Conservation (phyloP, 2,888 invertebrate species). For the Sesia apiformis region DNA sequence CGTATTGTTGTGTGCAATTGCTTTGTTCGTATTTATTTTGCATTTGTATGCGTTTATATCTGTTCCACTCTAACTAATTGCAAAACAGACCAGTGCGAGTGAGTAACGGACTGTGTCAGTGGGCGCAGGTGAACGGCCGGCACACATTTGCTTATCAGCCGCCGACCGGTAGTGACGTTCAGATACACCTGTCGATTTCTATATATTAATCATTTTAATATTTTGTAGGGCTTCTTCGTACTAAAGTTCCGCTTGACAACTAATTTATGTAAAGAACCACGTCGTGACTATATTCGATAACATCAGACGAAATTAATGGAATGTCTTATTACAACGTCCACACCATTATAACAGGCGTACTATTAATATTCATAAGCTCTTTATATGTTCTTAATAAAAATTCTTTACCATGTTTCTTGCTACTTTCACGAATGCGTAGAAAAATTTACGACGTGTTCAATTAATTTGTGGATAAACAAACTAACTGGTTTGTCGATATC, state of each 20-base stretch:
- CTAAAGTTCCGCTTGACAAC: constrained; percentile 18
- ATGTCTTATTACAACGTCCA: constrained; percentile 3
- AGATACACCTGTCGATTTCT: constrained; percentile 51
- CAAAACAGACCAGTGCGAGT: constrained; percentile 22
- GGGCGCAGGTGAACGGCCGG: constrained; percentile 68
- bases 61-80: constrained; percentile 20
- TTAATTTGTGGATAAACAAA: not conserved
- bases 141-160: constrained; percentile 68
- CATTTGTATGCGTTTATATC: constrained; percentile 8
- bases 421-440: no score
- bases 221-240: constrained; percentile 5
- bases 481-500: not conserved
- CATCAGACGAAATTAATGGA: constrained; percentile 4
- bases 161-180: constrained; percentile 52
- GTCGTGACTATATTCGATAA: constrained; percentile 6
- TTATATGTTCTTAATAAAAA: not conserved
- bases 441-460: no score
- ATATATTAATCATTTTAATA: constrained; percentile 5
- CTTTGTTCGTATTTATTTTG: constrained; percentile 24
- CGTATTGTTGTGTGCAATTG: constrained; percentile 35
- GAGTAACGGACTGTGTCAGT: constrained; percentile 41
- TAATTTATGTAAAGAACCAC: constrained; percentile 14
- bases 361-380: constrained; percentile 5
- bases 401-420: no score
- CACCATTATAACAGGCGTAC: constrained; percentile 1